phyloP scores from a whole-genome alignment of 23 tunicate genomes.

The Trididemnum miniatum region DNA sequence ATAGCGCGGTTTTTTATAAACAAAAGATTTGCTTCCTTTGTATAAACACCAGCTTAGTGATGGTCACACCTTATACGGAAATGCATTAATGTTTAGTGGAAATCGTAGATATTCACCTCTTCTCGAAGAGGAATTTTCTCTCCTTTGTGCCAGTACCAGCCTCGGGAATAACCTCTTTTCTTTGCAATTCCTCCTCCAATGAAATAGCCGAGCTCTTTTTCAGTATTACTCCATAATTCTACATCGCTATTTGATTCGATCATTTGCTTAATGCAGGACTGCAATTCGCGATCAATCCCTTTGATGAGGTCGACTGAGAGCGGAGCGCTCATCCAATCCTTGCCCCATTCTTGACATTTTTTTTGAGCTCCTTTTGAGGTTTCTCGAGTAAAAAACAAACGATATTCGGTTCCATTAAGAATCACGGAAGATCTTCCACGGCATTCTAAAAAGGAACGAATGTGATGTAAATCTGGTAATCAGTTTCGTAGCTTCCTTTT shows the following conservation, averaged over 20 bases:
- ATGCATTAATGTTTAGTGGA: too few species aligned
- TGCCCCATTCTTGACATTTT: conserved; percentile 7
- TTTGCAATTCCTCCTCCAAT: conserved; percentile 6
- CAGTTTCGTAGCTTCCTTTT: too few species aligned
- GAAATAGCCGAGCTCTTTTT: background rate
- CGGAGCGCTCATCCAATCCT: conserved; percentile 2
- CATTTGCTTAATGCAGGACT: conserved; percentile 5
- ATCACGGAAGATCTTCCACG: background rate
- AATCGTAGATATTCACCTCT: background rate
- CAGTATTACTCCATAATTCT: background rate
- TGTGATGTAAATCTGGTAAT: too few species aligned
- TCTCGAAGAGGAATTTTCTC: background rate
- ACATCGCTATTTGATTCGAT: background rate
- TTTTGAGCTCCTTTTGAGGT: background rate
- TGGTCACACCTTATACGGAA: too few species aligned
- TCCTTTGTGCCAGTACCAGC: conserved; percentile 22
- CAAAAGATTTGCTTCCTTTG: too few species aligned
- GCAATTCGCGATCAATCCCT: conserved; percentile 3
- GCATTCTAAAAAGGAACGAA: conserved; percentile 20
- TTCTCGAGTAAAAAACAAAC: background rate
- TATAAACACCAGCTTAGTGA: too few species aligned
- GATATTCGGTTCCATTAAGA: conserved; percentile 9
- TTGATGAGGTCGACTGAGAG: background rate
- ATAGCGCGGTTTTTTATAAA: too few species aligned
- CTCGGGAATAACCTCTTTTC: background rate